These are phyloP conservation scores for Diplazon laetatorius DNA, from an alignment of 2,888 invertebrate genomes.

Conservation along the genomic window DNA sequence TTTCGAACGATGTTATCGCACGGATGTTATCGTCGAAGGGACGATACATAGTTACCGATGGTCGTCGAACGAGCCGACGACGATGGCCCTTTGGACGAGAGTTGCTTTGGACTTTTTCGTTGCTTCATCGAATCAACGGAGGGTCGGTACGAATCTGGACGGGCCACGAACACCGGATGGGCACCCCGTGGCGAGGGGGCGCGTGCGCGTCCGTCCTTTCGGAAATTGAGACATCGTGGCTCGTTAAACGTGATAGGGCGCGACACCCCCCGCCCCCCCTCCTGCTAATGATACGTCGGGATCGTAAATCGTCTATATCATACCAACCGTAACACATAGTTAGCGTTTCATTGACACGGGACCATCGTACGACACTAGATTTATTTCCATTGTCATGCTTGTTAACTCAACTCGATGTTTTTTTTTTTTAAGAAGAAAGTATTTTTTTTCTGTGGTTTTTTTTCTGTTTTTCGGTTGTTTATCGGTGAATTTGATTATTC, in stretches of 20 bases:
- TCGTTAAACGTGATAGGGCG: constrained; percentile 73
- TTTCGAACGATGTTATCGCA: constrained; percentile 76
- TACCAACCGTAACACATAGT: constrained; percentile 30
- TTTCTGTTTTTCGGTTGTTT: too few relatives aligned
- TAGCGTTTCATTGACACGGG: background rate
- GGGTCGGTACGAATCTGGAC: constrained; percentile 53
- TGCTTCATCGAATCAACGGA: constrained; percentile 44
- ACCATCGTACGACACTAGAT: background rate
- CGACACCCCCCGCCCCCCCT: constrained; percentile 52
- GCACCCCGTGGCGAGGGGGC: constrained; percentile 66
- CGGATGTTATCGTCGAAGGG: too few relatives aligned
- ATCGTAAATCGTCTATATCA: constrained; percentile 55
- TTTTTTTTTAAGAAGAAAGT: too few relatives aligned
- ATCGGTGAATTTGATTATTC: too few relatives aligned
- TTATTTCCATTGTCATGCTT: background rate
- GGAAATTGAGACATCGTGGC: constrained; percentile 80
- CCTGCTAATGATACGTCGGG: too few relatives aligned
- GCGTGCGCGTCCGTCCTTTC: constrained; percentile 70
- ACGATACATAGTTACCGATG: constrained; percentile 26
- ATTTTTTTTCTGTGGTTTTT: too few relatives aligned
- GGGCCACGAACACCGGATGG: constrained; percentile 42
- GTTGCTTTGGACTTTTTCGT: too few relatives aligned
- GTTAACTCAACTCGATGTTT: constrained; percentile 5
- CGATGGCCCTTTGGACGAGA: constrained; percentile 28
- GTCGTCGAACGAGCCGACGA: background rate